phyloP scores from a whole-genome alignment of 2,113 vertebrate genomes.

The Pantherophis guttatus region DNA sequence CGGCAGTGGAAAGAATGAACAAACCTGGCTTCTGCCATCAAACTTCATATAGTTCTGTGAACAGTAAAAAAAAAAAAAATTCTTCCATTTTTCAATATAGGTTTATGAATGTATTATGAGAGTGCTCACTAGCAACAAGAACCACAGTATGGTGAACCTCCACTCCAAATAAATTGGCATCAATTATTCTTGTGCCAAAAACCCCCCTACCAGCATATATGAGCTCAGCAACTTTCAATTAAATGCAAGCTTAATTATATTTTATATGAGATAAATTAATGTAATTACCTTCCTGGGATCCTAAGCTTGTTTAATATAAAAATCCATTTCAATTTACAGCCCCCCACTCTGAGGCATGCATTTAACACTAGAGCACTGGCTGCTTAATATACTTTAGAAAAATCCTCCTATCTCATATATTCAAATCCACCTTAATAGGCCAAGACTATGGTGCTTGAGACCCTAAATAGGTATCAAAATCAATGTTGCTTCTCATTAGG shows the following conservation, averaged over 20 bases:
- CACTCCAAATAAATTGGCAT: not conserved
- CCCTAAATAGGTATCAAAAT: not conserved
- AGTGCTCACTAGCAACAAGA: not conserved
- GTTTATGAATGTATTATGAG: not conserved
- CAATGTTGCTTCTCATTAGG: not conserved
- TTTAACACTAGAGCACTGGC: not conserved
- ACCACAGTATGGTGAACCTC: not conserved
- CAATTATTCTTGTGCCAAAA: not conserved
- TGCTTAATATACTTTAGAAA: not conserved
- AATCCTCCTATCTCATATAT: not conserved
- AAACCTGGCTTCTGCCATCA: not conserved
- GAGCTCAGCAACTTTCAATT: not conserved
- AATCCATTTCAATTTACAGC: not conserved
- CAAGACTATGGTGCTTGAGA: not conserved
- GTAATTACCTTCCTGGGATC: not conserved
- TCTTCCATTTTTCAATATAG: not conserved
- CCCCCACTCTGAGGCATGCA: not conserved
- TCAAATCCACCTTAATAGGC: not conserved
- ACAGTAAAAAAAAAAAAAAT: not conserved
- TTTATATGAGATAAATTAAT: not conserved
- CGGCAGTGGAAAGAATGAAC: not conserved
- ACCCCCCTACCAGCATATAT: not conserved
- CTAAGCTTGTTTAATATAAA: not conserved
- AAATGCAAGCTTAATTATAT: not conserved
- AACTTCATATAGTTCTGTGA: not conserved